Conservation (phyloP, 2,113 vertebrate genomes). For the Gnathonemus longibarbis region DNA sequence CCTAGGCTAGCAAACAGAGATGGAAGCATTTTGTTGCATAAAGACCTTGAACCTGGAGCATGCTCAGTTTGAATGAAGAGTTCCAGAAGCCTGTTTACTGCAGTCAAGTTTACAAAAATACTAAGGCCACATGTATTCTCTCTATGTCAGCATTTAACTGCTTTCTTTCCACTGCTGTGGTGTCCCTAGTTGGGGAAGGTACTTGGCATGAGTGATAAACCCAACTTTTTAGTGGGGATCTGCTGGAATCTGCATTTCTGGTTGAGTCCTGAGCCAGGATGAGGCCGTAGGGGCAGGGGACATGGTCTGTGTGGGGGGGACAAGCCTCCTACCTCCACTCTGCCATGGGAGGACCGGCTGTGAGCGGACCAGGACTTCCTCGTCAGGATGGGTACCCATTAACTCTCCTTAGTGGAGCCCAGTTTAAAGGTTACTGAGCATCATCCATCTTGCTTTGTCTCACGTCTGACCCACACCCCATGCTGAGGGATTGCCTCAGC, state of each 20-base stretch:
- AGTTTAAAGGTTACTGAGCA: background rate
- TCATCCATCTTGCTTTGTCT: background rate
- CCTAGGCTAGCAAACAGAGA: background rate
- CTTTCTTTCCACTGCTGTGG: background rate
- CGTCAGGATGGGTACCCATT: background rate
- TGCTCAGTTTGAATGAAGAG: conserved; percentile 1
- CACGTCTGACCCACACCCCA: background rate
- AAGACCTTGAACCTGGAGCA: background rate
- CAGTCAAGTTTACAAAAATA: background rate
- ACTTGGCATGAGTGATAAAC: background rate
- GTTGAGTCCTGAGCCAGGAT: conserved; percentile 18
- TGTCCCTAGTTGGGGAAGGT: background rate
- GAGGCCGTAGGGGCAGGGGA: background rate
- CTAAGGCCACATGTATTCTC: background rate
- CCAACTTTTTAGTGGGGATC: background rate
- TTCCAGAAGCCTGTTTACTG: background rate
- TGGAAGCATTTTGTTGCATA: background rate
- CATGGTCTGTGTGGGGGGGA: background rate
- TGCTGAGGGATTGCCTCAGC: conserved; percentile 8
- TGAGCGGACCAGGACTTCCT: background rate
- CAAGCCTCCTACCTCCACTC: background rate
- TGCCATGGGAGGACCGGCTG: background rate
- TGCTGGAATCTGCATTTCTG: conserved; percentile 8
- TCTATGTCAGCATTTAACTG: background rate
- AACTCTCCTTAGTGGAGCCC: background rate